These are phyloP conservation scores for Aleiodes sp. DNA, from an alignment of 1,140 invertebrate genomes.

Conservation along the genomic window DNA sequence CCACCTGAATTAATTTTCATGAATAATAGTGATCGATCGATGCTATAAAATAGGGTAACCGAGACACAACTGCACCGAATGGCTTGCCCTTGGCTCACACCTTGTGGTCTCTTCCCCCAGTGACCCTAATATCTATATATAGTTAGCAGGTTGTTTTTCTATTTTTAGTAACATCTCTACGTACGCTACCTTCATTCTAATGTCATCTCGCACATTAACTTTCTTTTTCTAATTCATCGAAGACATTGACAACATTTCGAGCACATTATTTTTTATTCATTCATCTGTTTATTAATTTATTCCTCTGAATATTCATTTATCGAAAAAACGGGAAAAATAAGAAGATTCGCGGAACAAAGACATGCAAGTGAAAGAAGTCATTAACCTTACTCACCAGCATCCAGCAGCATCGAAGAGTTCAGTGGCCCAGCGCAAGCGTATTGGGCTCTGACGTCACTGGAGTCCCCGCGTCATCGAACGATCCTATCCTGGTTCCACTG, in stretches of 20 bases:
- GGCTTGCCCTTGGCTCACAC: slow-evolving; percentile 53
- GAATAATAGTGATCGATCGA: not conserved
- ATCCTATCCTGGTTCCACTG: not conserved
- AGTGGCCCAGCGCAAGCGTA: slow-evolving; percentile 49
- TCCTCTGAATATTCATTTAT: slow-evolving; percentile 35
- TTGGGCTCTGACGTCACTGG: slow-evolving; percentile 50
- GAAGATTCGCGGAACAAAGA: slow-evolving; percentile 27
- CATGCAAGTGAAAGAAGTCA: slow-evolving; percentile 27
- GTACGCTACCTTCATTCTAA: slow-evolving; percentile 8
- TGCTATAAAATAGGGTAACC: not conserved
- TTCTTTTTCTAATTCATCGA: too few relatives aligned
- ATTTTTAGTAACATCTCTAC: slow-evolving; percentile 57
- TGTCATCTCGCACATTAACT: not conserved
- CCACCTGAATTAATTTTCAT: too few relatives aligned
- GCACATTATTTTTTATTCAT: too few relatives aligned
- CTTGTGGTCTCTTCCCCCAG: slow-evolving; percentile 42
- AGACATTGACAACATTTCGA: too few relatives aligned
- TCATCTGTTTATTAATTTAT: too few relatives aligned
- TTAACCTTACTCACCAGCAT: slow-evolving; percentile 29
- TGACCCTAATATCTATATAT: slow-evolving; percentile 58
- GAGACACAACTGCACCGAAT: not conserved
- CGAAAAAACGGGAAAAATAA: not conserved
- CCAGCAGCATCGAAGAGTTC: slow-evolving; percentile 43
- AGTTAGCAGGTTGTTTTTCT: slow-evolving; percentile 39
- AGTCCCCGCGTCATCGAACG: slow-evolving; percentile 49